Evolutionary conservation across 2,113 vertebrate genomes (phyloP).

Genomic region (Nannospalax galili): DNA sequence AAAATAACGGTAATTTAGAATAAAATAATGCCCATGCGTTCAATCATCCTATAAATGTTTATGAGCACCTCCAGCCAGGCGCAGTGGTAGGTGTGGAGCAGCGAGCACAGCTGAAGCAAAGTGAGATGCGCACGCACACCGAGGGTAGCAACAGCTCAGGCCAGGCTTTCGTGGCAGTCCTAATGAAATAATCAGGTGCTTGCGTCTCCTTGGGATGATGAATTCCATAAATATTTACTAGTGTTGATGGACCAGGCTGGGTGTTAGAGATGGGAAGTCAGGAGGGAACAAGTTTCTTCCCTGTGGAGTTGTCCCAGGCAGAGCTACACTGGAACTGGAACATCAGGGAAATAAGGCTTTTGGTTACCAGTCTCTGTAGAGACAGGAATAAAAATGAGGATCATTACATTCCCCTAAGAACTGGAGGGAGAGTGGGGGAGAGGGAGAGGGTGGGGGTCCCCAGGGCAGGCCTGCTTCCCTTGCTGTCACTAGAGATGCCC

Average conservation of each 20-base stretch:
- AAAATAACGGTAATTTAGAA: constrained; percentile 29
- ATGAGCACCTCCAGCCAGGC: background rate
- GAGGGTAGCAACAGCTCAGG: background rate
- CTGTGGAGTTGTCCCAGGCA: background rate
- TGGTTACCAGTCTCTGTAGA: background rate
- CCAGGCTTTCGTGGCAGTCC: background rate
- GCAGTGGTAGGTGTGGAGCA: accelerated
- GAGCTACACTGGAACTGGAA: background rate
- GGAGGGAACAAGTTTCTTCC: background rate
- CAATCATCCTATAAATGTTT: background rate
- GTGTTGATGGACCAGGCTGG: background rate
- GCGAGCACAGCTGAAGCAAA: background rate
- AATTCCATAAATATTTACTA: background rate
- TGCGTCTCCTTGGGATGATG: background rate
- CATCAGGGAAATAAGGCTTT: background rate
- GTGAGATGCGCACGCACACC: no score
- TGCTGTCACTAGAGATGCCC: background rate
- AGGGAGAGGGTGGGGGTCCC: background rate
- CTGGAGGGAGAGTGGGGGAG: no score
- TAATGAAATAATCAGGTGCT: background rate
- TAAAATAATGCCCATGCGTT: background rate
- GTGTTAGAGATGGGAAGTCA: background rate
- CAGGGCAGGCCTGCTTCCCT: background rate
- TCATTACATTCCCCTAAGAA: no score
- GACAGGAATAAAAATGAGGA: background rate